Conservation (phyloP, 1,140 invertebrate genomes). For the Glomeris maerens region DNA sequence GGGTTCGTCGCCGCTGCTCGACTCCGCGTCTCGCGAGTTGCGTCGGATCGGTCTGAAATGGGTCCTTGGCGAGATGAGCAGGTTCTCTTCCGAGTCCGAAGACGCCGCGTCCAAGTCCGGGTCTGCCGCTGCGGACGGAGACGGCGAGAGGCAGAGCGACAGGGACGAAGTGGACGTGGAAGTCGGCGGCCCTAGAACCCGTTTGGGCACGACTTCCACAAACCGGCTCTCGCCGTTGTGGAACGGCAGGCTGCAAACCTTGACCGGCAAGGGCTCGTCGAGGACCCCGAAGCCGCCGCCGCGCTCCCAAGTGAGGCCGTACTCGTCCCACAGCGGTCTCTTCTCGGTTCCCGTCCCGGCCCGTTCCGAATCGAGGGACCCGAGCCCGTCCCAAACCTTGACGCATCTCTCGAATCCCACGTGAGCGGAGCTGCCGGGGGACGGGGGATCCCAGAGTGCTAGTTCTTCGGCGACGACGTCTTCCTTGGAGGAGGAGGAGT, state of each 20-base stretch:
- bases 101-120: conserved; percentile 6
- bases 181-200: too few relatives aligned
- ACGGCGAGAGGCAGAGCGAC: conserved; percentile 10
- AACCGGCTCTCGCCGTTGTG: conserved; percentile 41
- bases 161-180: conserved; percentile 15
- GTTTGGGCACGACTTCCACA: conserved; percentile 40
- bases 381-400: too few relatives aligned
- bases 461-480: too few relatives aligned
- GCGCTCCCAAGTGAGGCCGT: too few relatives aligned
- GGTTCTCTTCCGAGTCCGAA: conserved; percentile 48
- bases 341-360: too few relatives aligned
- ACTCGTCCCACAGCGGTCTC: too few relatives aligned
- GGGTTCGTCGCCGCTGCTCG: conserved; percentile 9
- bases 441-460: too few relatives aligned
- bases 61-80: conserved; percentile 51
- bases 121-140: conserved; percentile 6
- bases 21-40: conserved; percentile 22
- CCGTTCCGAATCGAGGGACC: too few relatives aligned
- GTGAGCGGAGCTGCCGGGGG: too few relatives aligned
- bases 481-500: too few relatives aligned
- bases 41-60: conserved; percentile 59
- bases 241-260: conserved; percentile 35
- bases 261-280: background rate
- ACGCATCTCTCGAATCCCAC: too few relatives aligned
- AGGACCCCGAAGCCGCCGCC: too few relatives aligned